Conservation (phyloP, 2,888 invertebrate genomes). For the Clostera curtula region DNA sequence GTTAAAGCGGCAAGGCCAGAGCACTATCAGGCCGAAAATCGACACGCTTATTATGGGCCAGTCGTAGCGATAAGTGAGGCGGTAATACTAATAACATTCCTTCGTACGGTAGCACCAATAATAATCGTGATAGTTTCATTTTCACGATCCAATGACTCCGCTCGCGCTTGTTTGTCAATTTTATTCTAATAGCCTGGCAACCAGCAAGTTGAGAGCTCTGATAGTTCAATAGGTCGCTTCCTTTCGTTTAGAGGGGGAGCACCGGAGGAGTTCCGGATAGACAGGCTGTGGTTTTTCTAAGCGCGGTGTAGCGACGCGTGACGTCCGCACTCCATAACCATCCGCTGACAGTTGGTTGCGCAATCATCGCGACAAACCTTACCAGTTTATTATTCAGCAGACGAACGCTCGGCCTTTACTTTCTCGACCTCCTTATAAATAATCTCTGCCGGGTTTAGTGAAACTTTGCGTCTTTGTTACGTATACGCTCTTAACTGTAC, state of each 20-base stretch:
- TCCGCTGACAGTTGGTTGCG: constrained; percentile 50
- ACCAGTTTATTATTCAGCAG: constrained; percentile 52
- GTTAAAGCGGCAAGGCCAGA: constrained; percentile 62
- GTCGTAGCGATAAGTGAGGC: constrained; percentile 46
- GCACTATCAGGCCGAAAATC: constrained; percentile 61
- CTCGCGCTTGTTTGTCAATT: constrained; percentile 49
- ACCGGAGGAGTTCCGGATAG: constrained; percentile 27
- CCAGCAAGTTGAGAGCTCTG: constrained; percentile 36
- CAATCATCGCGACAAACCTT: constrained; percentile 43
- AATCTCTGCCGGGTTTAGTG: constrained; percentile 33
- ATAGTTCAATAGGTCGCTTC: constrained; percentile 40
- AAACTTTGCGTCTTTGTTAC: constrained; percentile 33
- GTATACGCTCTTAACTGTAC: constrained; percentile 12
- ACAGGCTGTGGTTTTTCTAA: constrained; percentile 39
- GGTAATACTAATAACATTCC: constrained; percentile 53
- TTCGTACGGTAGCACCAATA: constrained; percentile 59
- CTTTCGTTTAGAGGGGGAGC: constrained; percentile 19
- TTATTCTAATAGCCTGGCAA: constrained; percentile 39
- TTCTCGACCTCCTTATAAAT: constrained; percentile 55
- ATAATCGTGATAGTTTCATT: constrained; percentile 62
- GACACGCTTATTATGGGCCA: constrained; percentile 64
- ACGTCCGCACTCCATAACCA: constrained; percentile 49
- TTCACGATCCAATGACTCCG: constrained; percentile 60
- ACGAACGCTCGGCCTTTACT: constrained; percentile 50
- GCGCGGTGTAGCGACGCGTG: constrained; percentile 41